phyloP scores from a whole-genome alignment of 2,888 invertebrate species.

The Pammene fasciana region DNA sequence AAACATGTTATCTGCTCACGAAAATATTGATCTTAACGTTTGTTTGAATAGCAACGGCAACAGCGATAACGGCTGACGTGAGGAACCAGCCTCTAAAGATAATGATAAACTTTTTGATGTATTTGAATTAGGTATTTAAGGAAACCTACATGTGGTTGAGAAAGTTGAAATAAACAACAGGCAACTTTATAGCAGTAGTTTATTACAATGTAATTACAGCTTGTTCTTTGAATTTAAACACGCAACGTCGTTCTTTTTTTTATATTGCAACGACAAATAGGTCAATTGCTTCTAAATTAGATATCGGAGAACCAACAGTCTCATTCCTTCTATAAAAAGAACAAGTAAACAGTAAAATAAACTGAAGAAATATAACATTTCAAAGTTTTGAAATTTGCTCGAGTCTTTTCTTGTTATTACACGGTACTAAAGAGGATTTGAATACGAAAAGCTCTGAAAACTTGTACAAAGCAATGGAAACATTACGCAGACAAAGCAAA shows the following conservation, averaged over 20 bases:
- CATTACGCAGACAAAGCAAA: constrained; percentile 27
- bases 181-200: constrained; percentile 1
- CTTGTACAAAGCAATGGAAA: constrained; percentile 30
- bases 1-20: constrained; percentile 44
- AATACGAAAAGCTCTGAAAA: constrained; percentile 33
- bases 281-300: constrained; percentile 41
- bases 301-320: constrained; percentile 35
- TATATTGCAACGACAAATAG: constrained; percentile 34
- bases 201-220: not conserved
- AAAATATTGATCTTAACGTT: constrained; percentile 59
- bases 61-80: constrained; percentile 47
- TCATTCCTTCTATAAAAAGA: constrained; percentile 33
- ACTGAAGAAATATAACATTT: constrained; percentile 3
- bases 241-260: constrained; percentile 23
- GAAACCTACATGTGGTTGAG: not conserved
- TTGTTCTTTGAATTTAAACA: constrained; percentile 19
- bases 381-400: constrained; percentile 19
- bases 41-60: constrained; percentile 52
- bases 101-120: constrained; percentile 24
- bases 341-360: constrained; percentile 25
- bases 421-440: constrained; percentile 28
- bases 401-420: constrained; percentile 17
- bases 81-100: constrained; percentile 34
- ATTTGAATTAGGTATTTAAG: constrained; percentile 5
- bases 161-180: constrained; percentile 20